Evolutionary conservation across 2,888 invertebrate species (phyloP), one percentile per base, ranked within the genome.

Genomic region (Brenthis ino): DNA sequence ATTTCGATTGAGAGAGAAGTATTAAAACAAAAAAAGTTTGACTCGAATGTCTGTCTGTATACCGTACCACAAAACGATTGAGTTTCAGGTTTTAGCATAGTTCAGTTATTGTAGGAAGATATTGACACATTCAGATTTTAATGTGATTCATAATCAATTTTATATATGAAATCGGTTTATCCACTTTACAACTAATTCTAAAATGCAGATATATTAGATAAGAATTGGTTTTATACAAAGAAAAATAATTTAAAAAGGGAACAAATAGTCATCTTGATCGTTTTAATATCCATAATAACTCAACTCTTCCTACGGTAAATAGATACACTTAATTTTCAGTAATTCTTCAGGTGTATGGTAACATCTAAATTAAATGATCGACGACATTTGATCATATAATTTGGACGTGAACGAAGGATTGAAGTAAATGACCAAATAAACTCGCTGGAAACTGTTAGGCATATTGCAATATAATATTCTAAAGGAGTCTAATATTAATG

Each of bases 341-440:
- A 63, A 51, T 63, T 50, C 33, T 24, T 57, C 20, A 43, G 28
- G 2, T 33, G 50, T 55, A 47, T 55, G 47, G 37, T 55, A 55
- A 66, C 64, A 51, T 80, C 80, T 79, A 80, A 81, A 84, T 84
- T 80, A 76, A 69, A 76, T 80, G 82, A 84, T 85, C 82, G 81
- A 84, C 63, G 11, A 24, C 8, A n/a, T 75, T 85, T 84, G 84
- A 85, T 85, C 82, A 79, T 80, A 76, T 75, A 74, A 85, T 85
- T 83, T 81, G 72, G 80, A 53, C 50, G 28, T 33, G 12, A 77
- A 53, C 33, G 11, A 37, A 50, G 24, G 51, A 24, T 11, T 24
- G 43, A 48, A 16, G 28, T 54, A 63, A 69, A 61, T 50, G 73
- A 72, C 70, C 72, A 74, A 72, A 72, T 60, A 64, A 58, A 11